These are phyloP conservation scores for Hephaestus fuliginosus DNA, from an alignment of 2,797 vertebrate genomes.

Conservation along the genomic window DNA sequence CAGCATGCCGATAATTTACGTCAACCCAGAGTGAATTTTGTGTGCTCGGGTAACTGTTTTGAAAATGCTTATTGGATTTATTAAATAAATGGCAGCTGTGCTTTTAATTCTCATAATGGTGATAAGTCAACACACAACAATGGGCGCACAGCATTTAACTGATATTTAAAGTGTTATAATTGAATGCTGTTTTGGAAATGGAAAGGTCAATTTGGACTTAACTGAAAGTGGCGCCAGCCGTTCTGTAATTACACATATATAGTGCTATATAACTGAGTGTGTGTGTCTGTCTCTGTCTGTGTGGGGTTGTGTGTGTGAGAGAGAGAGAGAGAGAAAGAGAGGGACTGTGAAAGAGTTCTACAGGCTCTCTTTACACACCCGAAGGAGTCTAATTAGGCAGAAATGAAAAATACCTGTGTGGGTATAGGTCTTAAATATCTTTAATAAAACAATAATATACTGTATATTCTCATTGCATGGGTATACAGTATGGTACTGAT, in stretches of 20 bases:
- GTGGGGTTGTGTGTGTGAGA: neutral
- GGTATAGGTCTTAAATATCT: neutral
- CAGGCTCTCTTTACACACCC: neutral
- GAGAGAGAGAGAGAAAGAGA: neutral
- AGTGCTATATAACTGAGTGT: neutral
- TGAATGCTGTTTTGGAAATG: neutral
- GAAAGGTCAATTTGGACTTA: constrained; percentile 32
- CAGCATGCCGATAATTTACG: constrained; percentile 36
- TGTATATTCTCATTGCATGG: neutral
- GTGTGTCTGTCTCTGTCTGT: neutral
- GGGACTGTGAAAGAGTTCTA: neutral
- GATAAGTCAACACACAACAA: constrained; percentile 39
- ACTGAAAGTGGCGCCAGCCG: neutral
- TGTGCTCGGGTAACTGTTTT: constrained; percentile 32
- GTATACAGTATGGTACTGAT: neutral
- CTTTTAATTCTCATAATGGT: constrained; percentile 36
- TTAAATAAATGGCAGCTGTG: constrained; percentile 45
- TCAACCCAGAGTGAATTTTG: constrained; percentile 28
- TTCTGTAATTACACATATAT: neutral
- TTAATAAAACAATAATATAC: neutral
- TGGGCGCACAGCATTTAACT: constrained; percentile 16
- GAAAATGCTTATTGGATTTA: constrained; percentile 42
- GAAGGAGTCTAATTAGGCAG: neutral
- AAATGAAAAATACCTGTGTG: neutral
- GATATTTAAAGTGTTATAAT: constrained; percentile 27